Percentiles rank a stretch among this genome's conserved stretches.
phyloP scores from a whole-genome alignment of 2,797 vertebrate genomes.

The Molossus molossus region DNA sequence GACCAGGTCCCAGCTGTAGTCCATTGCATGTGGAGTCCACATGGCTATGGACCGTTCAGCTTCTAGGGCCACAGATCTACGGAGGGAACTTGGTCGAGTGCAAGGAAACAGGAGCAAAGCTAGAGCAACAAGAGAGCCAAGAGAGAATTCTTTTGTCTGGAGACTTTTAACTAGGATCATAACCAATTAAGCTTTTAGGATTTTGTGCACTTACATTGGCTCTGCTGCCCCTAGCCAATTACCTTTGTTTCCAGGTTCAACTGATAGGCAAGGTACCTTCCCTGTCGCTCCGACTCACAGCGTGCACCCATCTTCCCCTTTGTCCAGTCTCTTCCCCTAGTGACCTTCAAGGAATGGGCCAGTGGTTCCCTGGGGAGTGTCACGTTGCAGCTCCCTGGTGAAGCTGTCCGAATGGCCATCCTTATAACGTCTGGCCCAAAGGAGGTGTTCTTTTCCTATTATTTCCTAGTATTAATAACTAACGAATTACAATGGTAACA shows the following conservation, averaged over 20 bases:
- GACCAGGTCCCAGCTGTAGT: not conserved
- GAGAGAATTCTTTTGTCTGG: not conserved
- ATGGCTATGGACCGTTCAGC: not conserved
- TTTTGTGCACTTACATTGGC: not conserved
- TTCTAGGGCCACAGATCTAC: not conserved
- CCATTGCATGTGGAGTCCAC: not conserved
- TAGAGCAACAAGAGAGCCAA: not conserved
- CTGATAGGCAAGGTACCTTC: not conserved
- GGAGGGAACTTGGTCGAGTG: not conserved
- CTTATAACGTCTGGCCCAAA: not conserved
- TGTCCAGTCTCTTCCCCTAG: not conserved
- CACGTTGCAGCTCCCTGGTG: not conserved
- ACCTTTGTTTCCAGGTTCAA: not conserved
- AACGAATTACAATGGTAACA: not conserved
- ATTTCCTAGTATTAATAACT: not conserved
- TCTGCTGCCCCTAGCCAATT: not conserved
- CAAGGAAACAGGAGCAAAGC: not conserved
- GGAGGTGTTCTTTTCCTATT: not conserved
- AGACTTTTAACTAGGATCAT: not conserved
- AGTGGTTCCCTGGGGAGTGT: not conserved
- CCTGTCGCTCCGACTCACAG: not conserved
- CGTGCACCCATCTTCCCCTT: not conserved
- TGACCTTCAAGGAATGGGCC: not conserved
- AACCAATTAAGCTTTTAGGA: not conserved
- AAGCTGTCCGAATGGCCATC: not conserved